Evolutionary conservation across 2,113 vertebrate species (phyloP).

Genomic region (Micromys minutus): DNA sequence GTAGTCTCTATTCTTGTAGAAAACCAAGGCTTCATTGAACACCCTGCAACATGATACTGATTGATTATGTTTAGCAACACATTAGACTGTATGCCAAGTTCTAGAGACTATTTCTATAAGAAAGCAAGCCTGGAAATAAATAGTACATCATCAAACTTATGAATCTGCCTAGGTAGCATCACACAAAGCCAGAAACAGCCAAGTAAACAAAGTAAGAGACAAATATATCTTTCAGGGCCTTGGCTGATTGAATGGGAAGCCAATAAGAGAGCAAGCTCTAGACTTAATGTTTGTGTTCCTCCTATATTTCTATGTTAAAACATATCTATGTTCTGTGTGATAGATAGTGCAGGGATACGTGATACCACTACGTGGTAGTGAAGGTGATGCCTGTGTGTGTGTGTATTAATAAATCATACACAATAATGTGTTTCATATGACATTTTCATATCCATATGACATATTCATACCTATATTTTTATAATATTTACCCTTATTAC

Average conservation of each 20-base stretch:
- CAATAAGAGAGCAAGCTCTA: constrained; percentile 1
- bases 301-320: not conserved
- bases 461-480: too few species aligned
- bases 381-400: not conserved
- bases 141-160: not conserved
- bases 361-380: not conserved
- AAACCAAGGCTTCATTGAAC: not conserved
- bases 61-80: not conserved
- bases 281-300: not conserved
- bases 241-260: not conserved
- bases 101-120: constrained; percentile 28
- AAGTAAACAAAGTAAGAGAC: constrained; percentile 38
- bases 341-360: not conserved
- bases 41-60: constrained; percentile 13
- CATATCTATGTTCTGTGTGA: not conserved
- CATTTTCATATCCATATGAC: not conserved
- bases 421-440: not conserved
- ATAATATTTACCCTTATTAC: too few species aligned
- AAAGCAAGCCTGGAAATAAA: constrained; percentile 8
- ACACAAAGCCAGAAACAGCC: not conserved
- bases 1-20: not conserved
- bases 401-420: not conserved
- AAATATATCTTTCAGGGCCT: not conserved
- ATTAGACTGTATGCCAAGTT: not conserved
- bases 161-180: not conserved